Percentiles rank a stretch among this genome's conserved stretches.
Evolutionary conservation across 37 sponge, comb jelly and placozoan species (phyloP).

Genomic region (Axinella damicornis): DNA sequence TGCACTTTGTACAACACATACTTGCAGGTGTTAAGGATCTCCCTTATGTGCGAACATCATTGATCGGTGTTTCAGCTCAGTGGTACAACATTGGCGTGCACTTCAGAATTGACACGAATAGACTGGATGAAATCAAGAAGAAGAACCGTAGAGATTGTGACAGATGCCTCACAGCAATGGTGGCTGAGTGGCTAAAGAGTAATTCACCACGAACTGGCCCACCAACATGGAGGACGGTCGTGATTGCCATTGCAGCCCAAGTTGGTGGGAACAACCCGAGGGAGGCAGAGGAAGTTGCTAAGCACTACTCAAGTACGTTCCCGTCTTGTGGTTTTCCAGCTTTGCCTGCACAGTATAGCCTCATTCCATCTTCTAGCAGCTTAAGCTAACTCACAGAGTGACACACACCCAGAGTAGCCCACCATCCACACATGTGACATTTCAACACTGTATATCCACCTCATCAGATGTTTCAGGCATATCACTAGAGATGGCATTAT

Average conservation of each 20-base stretch:
- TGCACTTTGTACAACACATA: too few relatives aligned
- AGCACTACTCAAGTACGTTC: not conserved
- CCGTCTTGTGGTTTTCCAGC: too few relatives aligned
- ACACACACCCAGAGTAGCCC: too few relatives aligned
- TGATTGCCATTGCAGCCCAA: not conserved
- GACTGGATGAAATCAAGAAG: not conserved
- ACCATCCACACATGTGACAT: too few relatives aligned
- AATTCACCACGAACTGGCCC: not conserved
- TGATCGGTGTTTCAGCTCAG: not conserved
- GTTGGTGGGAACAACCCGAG: conserved; percentile 33
- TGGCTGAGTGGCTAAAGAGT: conserved; percentile 35
- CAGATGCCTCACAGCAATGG: conserved; percentile 12
- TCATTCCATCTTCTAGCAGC: too few relatives aligned
- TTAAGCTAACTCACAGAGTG: too few relatives aligned
- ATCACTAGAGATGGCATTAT: too few relatives aligned
- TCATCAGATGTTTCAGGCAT: too few relatives aligned
- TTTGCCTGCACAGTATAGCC: too few relatives aligned
- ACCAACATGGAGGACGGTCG: conserved; percentile 19
- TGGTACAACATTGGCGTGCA: conserved; percentile 33
- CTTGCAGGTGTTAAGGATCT: not conserved
- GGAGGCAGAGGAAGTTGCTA: conserved; percentile 11
- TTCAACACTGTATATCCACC: too few relatives aligned
- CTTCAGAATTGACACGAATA: not conserved
- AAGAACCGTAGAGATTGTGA: not conserved
- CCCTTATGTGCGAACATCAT: conserved; percentile 2